Evolutionary conservation across 2,113 vertebrate genomes (phyloP).

Genomic region (Chinchilla lanigera): DNA sequence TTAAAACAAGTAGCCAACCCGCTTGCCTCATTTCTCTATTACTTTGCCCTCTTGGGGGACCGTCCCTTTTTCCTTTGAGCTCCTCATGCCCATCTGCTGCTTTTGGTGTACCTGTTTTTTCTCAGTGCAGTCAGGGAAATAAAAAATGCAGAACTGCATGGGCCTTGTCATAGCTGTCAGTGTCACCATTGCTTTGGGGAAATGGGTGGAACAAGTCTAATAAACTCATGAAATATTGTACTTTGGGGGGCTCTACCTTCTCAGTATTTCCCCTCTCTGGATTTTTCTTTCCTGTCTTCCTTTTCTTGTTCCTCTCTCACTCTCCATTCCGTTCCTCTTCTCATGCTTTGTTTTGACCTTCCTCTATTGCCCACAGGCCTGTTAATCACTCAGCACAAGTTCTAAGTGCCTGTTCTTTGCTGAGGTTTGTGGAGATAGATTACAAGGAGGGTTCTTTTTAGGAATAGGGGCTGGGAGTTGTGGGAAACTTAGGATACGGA

Average conservation of each 20-base stretch:
- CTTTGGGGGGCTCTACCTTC: background rate
- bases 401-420: background rate
- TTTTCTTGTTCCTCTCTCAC: background rate
- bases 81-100: background rate
- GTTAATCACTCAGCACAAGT: background rate
- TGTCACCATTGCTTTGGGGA: background rate
- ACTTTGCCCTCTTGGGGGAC: background rate
- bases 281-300: background rate
- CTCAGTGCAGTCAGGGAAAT: background rate
- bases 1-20: background rate
- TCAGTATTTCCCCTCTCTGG: background rate
- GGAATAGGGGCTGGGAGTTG: background rate
- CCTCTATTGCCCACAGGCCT: background rate
- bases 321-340: background rate
- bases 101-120: background rate
- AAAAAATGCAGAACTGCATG: background rate
- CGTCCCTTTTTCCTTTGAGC: background rate
- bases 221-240: background rate
- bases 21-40: background rate
- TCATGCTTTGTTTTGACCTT: background rate
- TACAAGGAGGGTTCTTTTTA: constrained; percentile 46
- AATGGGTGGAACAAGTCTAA: background rate
- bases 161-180: background rate
- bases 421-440: constrained; percentile 6
- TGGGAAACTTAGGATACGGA: constrained; percentile 2